A percentile compares a stretch with the other conserved stretches of the same genome.
phyloP scores from a whole-genome alignment of 2,888 invertebrate species.

The Acanthopleura granulata region DNA sequence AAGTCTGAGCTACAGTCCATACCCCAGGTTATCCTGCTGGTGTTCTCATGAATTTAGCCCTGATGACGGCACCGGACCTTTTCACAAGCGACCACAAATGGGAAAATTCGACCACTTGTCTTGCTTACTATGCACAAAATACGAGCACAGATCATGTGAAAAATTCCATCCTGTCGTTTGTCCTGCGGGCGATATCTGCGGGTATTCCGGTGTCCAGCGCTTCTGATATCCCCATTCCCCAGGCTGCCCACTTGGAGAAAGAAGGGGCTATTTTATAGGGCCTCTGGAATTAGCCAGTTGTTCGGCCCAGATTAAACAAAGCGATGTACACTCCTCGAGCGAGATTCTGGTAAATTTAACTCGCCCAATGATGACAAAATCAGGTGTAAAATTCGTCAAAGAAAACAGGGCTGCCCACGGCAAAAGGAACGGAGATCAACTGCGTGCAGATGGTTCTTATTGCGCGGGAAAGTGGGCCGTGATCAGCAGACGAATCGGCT shows the following conservation, averaged over 20 bases:
- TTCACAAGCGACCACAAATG: not conserved
- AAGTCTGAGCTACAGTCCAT: not conserved
- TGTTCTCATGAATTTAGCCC: not conserved
- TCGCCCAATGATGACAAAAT: conserved; percentile 16
- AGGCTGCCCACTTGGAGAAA: not conserved
- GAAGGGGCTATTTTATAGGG: not conserved
- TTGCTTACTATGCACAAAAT: not conserved
- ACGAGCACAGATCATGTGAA: conserved; percentile 5
- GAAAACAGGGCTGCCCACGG: not conserved
- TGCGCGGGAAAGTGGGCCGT: too few species aligned
- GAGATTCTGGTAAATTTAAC: conserved; percentile 17
- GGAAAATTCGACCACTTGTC: conserved; percentile 10
- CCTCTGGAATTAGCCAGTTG: conserved; percentile 6
- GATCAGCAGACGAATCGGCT: too few species aligned
- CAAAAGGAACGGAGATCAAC: conserved; percentile 1
- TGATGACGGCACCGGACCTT: conserved; percentile 2
- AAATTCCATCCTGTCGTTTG: conserved; percentile 5
- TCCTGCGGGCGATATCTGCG: not conserved
- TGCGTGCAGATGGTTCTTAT: conserved; percentile 10
- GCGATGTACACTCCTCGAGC: conserved; percentile 7
- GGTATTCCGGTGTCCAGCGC: not conserved
- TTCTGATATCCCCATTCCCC: not conserved
- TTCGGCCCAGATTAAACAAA: conserved; percentile 1
- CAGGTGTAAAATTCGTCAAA: conserved; percentile 17
- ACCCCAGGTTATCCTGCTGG: not conserved